Conservation (phyloP, 2,797 vertebrate species). For the Clarias laeviceps region DNA sequence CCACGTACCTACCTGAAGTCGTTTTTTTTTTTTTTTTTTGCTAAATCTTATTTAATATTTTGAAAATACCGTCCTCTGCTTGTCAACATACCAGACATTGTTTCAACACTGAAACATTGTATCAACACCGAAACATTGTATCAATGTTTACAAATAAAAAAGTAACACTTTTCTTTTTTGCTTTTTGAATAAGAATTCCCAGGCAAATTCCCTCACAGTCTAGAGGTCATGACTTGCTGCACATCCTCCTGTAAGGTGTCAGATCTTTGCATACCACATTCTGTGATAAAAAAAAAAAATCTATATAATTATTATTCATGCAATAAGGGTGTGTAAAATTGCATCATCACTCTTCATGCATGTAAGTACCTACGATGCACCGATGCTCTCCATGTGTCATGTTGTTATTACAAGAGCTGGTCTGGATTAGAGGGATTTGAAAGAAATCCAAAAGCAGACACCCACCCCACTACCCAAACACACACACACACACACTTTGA, state of each 20-base stretch:
- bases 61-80: not conserved
- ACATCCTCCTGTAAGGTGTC: not conserved
- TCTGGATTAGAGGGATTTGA: not conserved
- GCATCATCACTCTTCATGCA: not conserved
- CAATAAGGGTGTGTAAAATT: conserved; percentile 10
- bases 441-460: not conserved
- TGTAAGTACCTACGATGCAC: not conserved
- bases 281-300: not conserved
- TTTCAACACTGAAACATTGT: not conserved
- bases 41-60: not conserved
- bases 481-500: not conserved
- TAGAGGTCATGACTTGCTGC: conserved; percentile 5
- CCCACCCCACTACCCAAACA: too few species aligned
- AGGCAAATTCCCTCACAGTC: conserved; percentile 3
- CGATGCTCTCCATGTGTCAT: not conserved
- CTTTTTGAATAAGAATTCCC: not conserved
- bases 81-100: not conserved
- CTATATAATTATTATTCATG: not conserved
- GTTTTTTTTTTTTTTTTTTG: not conserved
- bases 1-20: too few species aligned
- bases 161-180: not conserved
- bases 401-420: conserved; percentile 6
- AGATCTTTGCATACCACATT: too few species aligned
- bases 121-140: not conserved
- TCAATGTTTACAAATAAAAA: not conserved